Evolutionary conservation across 2,113 vertebrate genomes (phyloP).

Genomic region (Hyaena hyaena): DNA sequence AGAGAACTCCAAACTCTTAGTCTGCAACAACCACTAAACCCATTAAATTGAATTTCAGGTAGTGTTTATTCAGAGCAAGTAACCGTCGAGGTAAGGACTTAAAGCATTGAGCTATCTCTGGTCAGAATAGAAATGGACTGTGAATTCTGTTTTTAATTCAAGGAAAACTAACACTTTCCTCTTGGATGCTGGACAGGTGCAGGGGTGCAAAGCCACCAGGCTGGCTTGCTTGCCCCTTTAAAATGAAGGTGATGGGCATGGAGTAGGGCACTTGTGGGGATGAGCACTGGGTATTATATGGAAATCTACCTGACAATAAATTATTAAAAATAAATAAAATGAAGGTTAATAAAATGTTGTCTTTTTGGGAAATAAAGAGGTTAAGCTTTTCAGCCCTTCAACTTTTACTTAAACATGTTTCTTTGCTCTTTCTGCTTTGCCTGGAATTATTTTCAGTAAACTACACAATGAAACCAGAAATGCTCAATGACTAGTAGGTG

Average conservation of each 20-base stretch:
- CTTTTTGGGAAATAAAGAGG: not conserved
- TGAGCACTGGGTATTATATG: too few relatives aligned
- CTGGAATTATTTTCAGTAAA: not conserved
- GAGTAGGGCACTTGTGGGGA: too few relatives aligned
- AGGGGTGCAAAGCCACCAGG: not conserved
- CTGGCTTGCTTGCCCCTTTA: not conserved
- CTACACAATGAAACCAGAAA: not conserved
- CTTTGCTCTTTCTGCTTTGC: not conserved
- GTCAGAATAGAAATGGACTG: not conserved
- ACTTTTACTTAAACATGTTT: not conserved
- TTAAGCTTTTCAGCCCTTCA: not conserved
- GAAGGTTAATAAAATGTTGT: not conserved
- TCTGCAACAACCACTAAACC: not conserved
- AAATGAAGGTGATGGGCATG: not conserved
- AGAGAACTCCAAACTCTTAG: too few relatives aligned
- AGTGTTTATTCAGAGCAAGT: conserved; percentile 26
- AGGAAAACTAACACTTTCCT: not conserved
- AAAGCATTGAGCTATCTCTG: not conserved
- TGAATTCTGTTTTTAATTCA: conserved; percentile 21
- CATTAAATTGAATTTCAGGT: conserved; percentile 1
- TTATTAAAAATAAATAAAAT: not conserved
- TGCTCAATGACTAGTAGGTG: not conserved
- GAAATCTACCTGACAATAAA: too few relatives aligned
- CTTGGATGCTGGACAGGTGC: not conserved
- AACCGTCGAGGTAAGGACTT: not conserved